Evolutionary conservation across 2,113 vertebrate genomes (phyloP).

Genomic region (Percina caprodes): DNA sequence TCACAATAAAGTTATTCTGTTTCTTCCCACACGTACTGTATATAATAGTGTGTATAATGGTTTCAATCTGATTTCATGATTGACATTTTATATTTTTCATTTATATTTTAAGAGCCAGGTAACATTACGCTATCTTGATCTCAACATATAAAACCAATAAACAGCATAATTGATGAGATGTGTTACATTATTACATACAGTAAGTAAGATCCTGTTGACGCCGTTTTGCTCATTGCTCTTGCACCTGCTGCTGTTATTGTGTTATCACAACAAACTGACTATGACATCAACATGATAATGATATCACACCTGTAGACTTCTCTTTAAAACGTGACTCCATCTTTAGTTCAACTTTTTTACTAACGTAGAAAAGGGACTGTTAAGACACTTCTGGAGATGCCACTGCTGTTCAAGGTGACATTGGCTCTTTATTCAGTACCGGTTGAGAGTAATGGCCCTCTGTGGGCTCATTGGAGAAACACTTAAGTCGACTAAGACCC

Average conservation of each 20-base stretch:
- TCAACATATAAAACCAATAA: background rate
- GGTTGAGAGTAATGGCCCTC: conserved; percentile 62
- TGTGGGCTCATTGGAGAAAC: conserved; percentile 57
- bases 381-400: conserved; percentile 19
- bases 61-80: conserved; percentile 19
- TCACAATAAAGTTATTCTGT: background rate
- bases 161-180: background rate
- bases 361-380: conserved; percentile 21
- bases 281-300: background rate
- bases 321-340: conserved; percentile 21
- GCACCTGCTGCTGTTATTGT: background rate
- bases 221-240: background rate
- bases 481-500: conserved; percentile 55
- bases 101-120: background rate
- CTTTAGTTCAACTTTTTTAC: background rate
- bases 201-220: background rate
- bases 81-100: background rate
- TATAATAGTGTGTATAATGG: background rate
- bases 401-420: conserved; percentile 71
- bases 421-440: conserved; percentile 58
- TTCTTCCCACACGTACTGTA: background rate
- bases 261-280: background rate
- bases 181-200: background rate
- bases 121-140: background rate
- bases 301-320: background rate